Evolutionary conservation across 2,888 invertebrate species (phyloP).

Genomic region (Cybosia mesomella): DNA sequence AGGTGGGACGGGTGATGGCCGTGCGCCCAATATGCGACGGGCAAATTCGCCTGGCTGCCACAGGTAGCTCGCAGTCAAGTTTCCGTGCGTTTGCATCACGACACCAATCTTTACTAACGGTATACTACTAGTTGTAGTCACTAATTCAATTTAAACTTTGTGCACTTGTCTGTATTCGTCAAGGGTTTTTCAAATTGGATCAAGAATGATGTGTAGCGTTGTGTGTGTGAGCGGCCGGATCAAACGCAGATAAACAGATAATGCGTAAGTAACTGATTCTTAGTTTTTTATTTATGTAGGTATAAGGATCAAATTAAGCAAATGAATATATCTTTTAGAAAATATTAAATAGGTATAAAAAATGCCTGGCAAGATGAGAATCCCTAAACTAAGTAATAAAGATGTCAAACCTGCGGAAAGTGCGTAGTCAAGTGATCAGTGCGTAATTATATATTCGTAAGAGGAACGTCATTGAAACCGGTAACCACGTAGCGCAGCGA

Average conservation of each 20-base stretch:
- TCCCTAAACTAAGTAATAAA: background rate
- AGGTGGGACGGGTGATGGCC: slow-evolving; percentile 80
- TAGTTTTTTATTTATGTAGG: background rate
- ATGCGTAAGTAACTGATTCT: background rate
- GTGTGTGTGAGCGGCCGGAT: slow-evolving; percentile 10
- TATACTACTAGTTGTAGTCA: slow-evolving; percentile 64
- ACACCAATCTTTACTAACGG: slow-evolving; percentile 70
- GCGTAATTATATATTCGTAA: background rate
- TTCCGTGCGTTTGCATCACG: slow-evolving; percentile 83
- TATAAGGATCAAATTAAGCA: no score
- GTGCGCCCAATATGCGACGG: slow-evolving; percentile 79
- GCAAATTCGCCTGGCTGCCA: slow-evolving; percentile 85
- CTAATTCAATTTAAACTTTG: slow-evolving; percentile 81
- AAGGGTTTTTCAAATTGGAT: slow-evolving; percentile 75
- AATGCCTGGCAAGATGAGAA: background rate
- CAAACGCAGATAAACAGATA: background rate
- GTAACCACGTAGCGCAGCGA: background rate
- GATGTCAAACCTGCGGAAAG: background rate
- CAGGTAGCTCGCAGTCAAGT: slow-evolving; percentile 80
- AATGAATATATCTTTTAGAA: no score
- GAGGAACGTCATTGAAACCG: slow-evolving; percentile 6
- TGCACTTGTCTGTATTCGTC: slow-evolving; percentile 80
- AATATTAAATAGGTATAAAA: no score
- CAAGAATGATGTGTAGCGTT: slow-evolving; percentile 63
- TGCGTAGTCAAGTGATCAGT: background rate